Conservation (phyloP, 1,140 invertebrate genomes). For the Diuraphis noxia region DNA sequence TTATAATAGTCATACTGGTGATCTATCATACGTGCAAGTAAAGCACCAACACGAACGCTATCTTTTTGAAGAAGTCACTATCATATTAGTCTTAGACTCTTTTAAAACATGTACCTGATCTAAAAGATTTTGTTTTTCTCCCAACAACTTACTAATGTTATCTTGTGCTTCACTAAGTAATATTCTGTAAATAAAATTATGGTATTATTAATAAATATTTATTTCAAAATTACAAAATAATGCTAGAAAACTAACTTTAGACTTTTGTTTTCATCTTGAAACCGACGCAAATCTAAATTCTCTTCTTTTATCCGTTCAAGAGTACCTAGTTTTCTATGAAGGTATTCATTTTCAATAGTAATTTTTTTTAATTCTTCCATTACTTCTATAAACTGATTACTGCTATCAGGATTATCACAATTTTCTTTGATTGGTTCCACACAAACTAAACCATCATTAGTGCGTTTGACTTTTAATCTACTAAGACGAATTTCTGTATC, state of each 20-base stretch:
- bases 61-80: constrained; percentile 65
- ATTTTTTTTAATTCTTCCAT: constrained; percentile 51
- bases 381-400: constrained; percentile 18
- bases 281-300: constrained; percentile 65
- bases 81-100: constrained; percentile 63
- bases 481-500: constrained; percentile 58
- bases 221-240: background rate
- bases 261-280: constrained; percentile 68
- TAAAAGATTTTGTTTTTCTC: constrained; percentile 74
- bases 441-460: constrained; percentile 71
- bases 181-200: constrained; percentile 58
- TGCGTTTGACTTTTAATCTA: constrained; percentile 70
- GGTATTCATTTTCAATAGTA: constrained; percentile 67
- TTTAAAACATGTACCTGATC: constrained; percentile 60
- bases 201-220: background rate
- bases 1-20: constrained; percentile 49
- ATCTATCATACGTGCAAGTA: constrained; percentile 56
- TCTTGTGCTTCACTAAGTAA: constrained; percentile 71
- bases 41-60: constrained; percentile 70
- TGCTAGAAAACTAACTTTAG: constrained; percentile 59
- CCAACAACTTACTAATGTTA: constrained; percentile 69
- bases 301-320: constrained; percentile 69
- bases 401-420: background rate
- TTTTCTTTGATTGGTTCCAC: constrained; percentile 65
- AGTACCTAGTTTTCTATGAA: constrained; percentile 65